Base-by-base conservation (phyloP, 64 coral and sea anemone genomes). In the Stichodactyla helianthus region DNA sequence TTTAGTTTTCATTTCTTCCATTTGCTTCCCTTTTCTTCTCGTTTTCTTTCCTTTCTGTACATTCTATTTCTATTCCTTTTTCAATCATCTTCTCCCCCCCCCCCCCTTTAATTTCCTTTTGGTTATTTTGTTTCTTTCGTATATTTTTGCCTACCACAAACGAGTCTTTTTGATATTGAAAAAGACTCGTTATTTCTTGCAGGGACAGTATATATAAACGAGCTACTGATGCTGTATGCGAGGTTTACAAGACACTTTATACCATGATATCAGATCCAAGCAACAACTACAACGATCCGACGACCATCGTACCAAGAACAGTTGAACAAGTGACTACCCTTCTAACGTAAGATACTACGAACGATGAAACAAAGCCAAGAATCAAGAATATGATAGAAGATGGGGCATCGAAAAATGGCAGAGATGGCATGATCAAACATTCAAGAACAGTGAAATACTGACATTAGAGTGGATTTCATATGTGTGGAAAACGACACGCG, bases 201-300 rank as follows among this genome's bases (percentile, higher is more conserved):
- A 99, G 97, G 57, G 97, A 99, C 59, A 99, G 93, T 14, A 93
- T 99, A 6, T 88, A 99, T 91, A 99, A 99, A 70, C 93, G 97
- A 87, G 91, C 97, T 1, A 91, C 90, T 11, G 97, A 99, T 86
- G 90, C 86, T 26, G 97, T 99, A 23, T 99, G 97, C 27, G 68
- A 74, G 25, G 68, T 25, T 2, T 74, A 74, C 68, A 74, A 74
- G 68, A 9, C 2, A 74, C 68, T 74, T n/a, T 74, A 74, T 6
- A 74, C n/a, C 10, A 74, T 74, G 68, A 74, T 82, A 53, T 53
- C 79, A 82, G 79, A 82, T 54, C 79, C 79, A 82, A 82, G 44
- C 52, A 82, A 82, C 50, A 82, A 82, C 79, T 82, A 82, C 54
- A 82, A 16, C 53, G 79, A 82, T 27, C 79, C 79, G 13, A 51